Evolutionary conservation across 2,113 vertebrate species (phyloP), one percentile per base, ranked within the genome.

Genomic region (Brevimyrus niger): DNA sequence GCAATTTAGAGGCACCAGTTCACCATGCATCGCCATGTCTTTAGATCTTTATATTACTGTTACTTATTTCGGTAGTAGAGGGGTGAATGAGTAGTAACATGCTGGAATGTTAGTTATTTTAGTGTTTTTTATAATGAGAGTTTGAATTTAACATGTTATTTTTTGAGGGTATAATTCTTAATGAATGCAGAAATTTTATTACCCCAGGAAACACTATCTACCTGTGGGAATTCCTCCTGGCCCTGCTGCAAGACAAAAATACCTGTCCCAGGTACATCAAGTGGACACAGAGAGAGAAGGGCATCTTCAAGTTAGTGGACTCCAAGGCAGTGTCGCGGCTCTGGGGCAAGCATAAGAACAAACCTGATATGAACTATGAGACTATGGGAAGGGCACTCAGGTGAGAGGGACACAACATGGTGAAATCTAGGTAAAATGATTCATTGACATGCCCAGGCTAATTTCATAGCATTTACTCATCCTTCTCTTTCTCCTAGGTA

Each of bases 211-310:
- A 96, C 95, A 97, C 96, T 86, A 97, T 97, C 94, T 97, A 97
- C 93, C 96, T 97, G 91, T 97, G 97, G 97, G 97, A 97, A 92
- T 97, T 97, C 93, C 96, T 97, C 13, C 93, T 97, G 91, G 97
- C 97, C 3, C 94, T 97, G 89, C 95, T 97, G 91, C 97, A 97
- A 91, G 97, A 97, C 93, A 96, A 97, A 92, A 97, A 97, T 96
- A 97, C 97, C 89, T 97, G 97, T 94, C 97, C 97, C 91, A 97
- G 97, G 94, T 97, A 97, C 93, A 97, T 97, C 94, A 97, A 97
- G 92, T 97, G 97, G 97, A 97, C 97, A 2, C 96, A 97, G 92
- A 93, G 97, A 88, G 97, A 97, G 92, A 97, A 97, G 92, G 97
- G 97, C 92, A 97, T 97, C 93, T 97, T 97, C 91, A 97, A 97